A percentile compares a stretch with the other conserved stretches of the same genome.
These are phyloP conservation scores for Serrognathus titanus DNA, from an alignment of 2,888 invertebrate genomes.

Conservation along the genomic window DNA sequence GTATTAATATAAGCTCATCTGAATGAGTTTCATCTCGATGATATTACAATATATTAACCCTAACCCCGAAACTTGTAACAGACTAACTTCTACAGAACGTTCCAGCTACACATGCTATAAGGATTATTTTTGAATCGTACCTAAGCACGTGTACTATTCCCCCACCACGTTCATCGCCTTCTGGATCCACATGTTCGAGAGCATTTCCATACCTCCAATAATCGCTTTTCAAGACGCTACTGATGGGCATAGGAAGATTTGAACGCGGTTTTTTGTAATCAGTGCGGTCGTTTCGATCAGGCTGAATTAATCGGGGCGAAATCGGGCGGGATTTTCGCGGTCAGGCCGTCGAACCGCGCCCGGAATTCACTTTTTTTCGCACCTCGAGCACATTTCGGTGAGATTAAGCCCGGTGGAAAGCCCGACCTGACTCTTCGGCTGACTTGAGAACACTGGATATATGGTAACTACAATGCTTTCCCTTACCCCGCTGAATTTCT, in stretches of 20 bases:
- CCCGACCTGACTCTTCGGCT: slow-evolving; percentile 47
- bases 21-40: no score
- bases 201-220: slow-evolving; percentile 7
- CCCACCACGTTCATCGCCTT: slow-evolving; percentile 25
- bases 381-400: slow-evolving; percentile 2
- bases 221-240: slow-evolving; percentile 6
- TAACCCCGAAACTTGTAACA: no score
- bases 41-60: no score
- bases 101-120: slow-evolving; percentile 1
- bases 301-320: neutral
- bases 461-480: slow-evolving; percentile 50
- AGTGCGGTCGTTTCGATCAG: no score
- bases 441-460: slow-evolving; percentile 53
- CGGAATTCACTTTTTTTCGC: slow-evolving; percentile 6
- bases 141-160: slow-evolving; percentile 34
- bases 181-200: slow-evolving; percentile 14
- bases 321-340: neutral
- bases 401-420: slow-evolving; percentile 18
- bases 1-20: no score
- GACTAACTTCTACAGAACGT: no score
- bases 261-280: no score
- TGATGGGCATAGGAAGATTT: no score
- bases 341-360: neutral
- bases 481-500: slow-evolving; percentile 48
- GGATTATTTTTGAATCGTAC: slow-evolving; percentile 26